Evolutionary conservation across 2,113 vertebrate genomes (phyloP).

Genomic region (Clarias gariepinus): DNA sequence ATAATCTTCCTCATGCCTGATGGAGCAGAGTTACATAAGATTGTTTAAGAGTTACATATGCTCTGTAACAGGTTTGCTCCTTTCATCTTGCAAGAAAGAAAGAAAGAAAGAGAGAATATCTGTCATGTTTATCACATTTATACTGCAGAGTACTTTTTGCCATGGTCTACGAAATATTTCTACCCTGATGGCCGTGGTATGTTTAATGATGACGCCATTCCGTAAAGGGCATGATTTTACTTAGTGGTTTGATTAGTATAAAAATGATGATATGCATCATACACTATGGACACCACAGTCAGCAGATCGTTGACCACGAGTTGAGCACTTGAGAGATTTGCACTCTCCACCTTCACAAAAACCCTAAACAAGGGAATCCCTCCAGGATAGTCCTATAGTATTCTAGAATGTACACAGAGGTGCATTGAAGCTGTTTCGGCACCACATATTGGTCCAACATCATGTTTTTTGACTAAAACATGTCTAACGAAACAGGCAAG

Average conservation of each 20-base stretch:
- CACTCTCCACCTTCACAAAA: not conserved
- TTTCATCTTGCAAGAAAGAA: not conserved
- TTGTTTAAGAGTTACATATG: not conserved
- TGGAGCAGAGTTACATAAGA: not conserved
- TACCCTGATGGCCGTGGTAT: no score
- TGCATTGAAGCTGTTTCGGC: not conserved
- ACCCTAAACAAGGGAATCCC: not conserved
- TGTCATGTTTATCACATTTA: not conserved
- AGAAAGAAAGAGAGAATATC: not conserved
- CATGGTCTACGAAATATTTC: not conserved
- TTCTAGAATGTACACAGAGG: not conserved
- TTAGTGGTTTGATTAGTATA: not conserved
- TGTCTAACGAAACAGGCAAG: not conserved
- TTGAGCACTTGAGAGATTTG: not conserved
- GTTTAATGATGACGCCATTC: not conserved
- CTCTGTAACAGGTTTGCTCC: not conserved
- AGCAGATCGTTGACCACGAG: not conserved
- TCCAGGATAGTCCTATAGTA: not conserved
- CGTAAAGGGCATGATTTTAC: not conserved
- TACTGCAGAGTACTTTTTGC: not conserved
- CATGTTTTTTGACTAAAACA: no score
- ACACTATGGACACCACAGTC: not conserved
- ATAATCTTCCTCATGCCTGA: conserved; percentile 37
- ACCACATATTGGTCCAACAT: not conserved
- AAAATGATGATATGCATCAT: not conserved